A percentile compares a stretch with the other conserved stretches of the same genome.
phyloP scores from a whole-genome alignment of 2,797 vertebrate species.

The Typhlichthys eigenmanni region DNA sequence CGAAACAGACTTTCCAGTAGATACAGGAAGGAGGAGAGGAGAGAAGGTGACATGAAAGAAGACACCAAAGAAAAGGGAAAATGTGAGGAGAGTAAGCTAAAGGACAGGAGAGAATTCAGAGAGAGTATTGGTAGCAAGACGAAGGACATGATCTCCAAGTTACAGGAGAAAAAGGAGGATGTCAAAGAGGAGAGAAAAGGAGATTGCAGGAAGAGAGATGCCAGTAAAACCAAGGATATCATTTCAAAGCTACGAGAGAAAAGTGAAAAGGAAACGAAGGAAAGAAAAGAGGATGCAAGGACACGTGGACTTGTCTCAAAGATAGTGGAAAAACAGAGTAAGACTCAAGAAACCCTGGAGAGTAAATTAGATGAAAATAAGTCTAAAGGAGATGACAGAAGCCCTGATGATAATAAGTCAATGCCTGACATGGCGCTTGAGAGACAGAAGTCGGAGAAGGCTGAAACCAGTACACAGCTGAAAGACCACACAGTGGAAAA shows the following conservation, averaged over 20 bases:
- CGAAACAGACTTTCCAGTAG: constrained; percentile 48
- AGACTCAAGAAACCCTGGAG: constrained; percentile 75
- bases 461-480: constrained; percentile 29
- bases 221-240: constrained; percentile 78
- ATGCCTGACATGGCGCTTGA: constrained; percentile 51
- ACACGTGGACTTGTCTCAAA: constrained; percentile 77
- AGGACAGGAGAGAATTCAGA: constrained; percentile 72
- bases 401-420: constrained; percentile 46
- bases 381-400: constrained; percentile 52
- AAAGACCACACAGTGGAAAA: constrained; percentile 60
- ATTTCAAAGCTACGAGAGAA: constrained; percentile 77
- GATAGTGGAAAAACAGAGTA: constrained; percentile 77
- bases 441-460: constrained; percentile 45
- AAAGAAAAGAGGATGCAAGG: constrained; percentile 73
- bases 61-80: constrained; percentile 55
- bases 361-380: constrained; percentile 59
- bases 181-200: constrained; percentile 70
- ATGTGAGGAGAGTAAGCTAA: constrained; percentile 68
- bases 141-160: constrained; percentile 77
- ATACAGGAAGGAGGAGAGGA: constrained; percentile 44
- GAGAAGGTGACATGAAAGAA: constrained; percentile 62
- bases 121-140: constrained; percentile 79
- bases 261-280: constrained; percentile 72
- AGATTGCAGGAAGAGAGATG: constrained; percentile 66
- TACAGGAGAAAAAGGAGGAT: constrained; percentile 75